Base-by-base conservation (phyloP, 2,888 invertebrate species). In the Branchipolynoe longqiensis region DNA sequence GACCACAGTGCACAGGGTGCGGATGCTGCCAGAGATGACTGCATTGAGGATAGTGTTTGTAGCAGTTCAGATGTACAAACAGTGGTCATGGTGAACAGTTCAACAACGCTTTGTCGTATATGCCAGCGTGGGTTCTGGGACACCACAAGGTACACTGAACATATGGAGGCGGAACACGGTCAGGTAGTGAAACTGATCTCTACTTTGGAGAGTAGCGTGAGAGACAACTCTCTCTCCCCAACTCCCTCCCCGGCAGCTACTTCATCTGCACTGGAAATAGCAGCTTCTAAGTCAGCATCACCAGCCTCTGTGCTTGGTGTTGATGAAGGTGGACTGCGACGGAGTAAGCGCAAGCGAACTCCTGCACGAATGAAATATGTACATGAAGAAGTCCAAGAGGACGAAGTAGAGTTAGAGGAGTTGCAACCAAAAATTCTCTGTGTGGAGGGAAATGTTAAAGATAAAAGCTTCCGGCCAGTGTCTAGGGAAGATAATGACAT, bases 81-180 rank as follows among this genome's bases (percentile, higher is more conserved):
- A 56, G 18, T 3, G 3, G 18, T 12, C 48, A 8, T 18, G 48
- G 8, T 12, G 8, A 48, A 48, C n/a, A n/a, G n/a, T n/a, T 12
- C 54, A 2, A 4, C 38, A 8, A 12, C 48, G 2, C 4, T 78
- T 12, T 78, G 78, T 48, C 25, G 48, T n/a, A 78, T 78, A 25
- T 78, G 78, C 28, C 41, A 78, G 18, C 48, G 48, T 12, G 78
- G 78, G 8, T 78, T 78, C 48, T 78, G 48, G 48, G 78, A 78
- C 31, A 25, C 25, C 4, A 28, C 1, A 3, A 78, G 48, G 54
- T 78, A 28, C 25, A 6, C 28, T 1, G 78, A n/a, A 41, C 78
- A 78, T 33, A 78, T 78, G 78, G 12, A 78, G 28, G 2, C 25
- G 8, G 78, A 78, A 22, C 78, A 78, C 28, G 69, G 69, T 18